These are phyloP conservation scores for Leguminivora glycinivorella DNA, from an alignment of 1,140 invertebrate species.

Conservation along the genomic window DNA sequence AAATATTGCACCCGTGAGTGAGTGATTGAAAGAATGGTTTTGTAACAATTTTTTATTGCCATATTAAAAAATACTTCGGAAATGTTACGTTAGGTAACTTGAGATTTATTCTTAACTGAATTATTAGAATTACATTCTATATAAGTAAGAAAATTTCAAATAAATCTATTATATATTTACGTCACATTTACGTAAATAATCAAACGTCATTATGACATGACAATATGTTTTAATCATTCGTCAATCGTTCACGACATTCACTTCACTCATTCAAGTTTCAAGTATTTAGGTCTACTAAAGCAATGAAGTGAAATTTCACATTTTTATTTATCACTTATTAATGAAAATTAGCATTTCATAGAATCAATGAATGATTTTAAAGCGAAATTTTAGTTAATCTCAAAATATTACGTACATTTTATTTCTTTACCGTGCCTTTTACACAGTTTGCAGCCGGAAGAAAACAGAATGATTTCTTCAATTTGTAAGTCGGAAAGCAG, in stretches of 20 bases:
- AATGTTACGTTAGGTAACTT: no score
- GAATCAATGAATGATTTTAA: background rate
- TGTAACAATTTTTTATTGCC: background rate
- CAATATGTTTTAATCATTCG: background rate
- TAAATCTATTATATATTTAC: no score
- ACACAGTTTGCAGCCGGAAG: background rate
- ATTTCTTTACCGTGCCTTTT: background rate
- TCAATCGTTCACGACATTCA: no score
- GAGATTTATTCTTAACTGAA: no score
- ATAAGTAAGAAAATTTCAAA: no score
- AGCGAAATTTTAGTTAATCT: background rate
- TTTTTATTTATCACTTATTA: background rate
- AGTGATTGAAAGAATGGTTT: constrained; percentile 1
- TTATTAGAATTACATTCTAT: no score
- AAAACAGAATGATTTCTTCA: constrained; percentile 36
- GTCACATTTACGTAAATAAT: background rate
- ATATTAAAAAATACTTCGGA: no score
- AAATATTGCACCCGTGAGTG: constrained; percentile 27
- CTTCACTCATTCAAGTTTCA: no score
- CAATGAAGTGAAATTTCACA: background rate
- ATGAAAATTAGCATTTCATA: background rate
- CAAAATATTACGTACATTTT: background rate
- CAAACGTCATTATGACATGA: constrained; percentile 2
- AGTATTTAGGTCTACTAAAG: background rate
- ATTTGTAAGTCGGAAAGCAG: constrained; percentile 32